phyloP scores from a whole-genome alignment of 1,140 invertebrate genomes.

The Ooceraea biroi region DNA sequence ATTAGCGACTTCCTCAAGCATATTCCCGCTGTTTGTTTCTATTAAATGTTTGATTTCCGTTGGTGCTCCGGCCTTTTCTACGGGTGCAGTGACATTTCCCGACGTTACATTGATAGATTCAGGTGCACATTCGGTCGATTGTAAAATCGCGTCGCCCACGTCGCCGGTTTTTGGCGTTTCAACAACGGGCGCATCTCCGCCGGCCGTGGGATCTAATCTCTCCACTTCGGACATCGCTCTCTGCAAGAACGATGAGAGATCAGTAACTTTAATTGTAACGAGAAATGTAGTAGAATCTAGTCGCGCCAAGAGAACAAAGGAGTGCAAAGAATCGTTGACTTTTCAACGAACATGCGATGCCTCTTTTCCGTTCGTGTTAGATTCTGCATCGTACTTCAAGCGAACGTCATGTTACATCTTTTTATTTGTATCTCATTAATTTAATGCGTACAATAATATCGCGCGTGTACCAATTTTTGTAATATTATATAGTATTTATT shows the following conservation, averaged over 20 bases:
- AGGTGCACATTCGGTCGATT: too few species aligned
- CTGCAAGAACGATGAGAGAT: constrained; percentile 16
- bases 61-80: neutral
- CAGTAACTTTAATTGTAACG: neutral
- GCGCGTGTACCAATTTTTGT: neutral
- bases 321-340: neutral
- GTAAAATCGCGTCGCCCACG: neutral
- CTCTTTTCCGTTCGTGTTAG: neutral
- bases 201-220: neutral
- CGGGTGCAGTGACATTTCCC: neutral
- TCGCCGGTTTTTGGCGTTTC: neutral
- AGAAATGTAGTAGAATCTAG: neutral
- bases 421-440: neutral
- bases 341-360: neutral
- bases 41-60: neutral
- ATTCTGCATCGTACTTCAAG: neutral
- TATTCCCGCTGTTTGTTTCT: neutral
- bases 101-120: neutral
- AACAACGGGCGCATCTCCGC: neutral
- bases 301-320: neutral
- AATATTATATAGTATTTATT: too few species aligned
- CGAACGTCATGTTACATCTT: neutral
- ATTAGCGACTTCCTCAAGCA: neutral
- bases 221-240: constrained; percentile 58
- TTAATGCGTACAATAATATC: neutral